Base-by-base conservation (phyloP, 1,140 invertebrate species). In the Cydia fagiglandana region DNA sequence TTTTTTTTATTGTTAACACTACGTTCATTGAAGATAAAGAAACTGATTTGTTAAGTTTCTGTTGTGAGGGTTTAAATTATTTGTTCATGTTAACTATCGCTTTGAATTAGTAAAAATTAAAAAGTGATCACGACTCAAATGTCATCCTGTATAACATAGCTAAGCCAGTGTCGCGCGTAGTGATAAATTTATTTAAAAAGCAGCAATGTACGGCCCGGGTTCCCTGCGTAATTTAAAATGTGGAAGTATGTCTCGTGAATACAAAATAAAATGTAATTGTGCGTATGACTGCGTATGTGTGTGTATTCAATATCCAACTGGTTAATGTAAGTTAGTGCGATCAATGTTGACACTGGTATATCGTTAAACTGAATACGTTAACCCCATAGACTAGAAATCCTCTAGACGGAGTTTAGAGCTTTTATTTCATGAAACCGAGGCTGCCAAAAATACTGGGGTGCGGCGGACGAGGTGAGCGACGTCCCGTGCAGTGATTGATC, bases 271-370 rank as follows among this genome's bases (percentile, higher is more conserved):
- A 70, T 70, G 66, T 70, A 70, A 68, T 68, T 78, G 80, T 81
- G 73, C 82, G 83, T 81, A 78, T 80, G 82, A 47, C 47, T 81
- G 79, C 76, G 84, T 84, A 80, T 82, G 82, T 79, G 82, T 83
- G 83, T 84, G 77, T 82, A 83, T 79, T 81, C 76, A 79, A 80
- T 87, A 85, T 82, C 79, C 78, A 82, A 77, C 73, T 76, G 66
- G 66, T 75, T 78, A 76, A 77, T 77, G 78, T 84, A 83, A 61
- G 79, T 53, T n/a, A 53, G 50, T 53, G 50, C 50, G 61, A 38
- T 47, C 74, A 1, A 24, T 41, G 1, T 74, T 50, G 73, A 74
- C 73, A 50, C 28, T 61, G 73, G 17, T 12, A 4, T 34, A 24
- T 17, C 38, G 38, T 47, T 47, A 47, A 47, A 41, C 38, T 41